Percentiles rank a stretch among this genome's conserved stretches.
phyloP scores from a whole-genome alignment of 2,797 vertebrate species.

The Pachyuromys duprasi region DNA sequence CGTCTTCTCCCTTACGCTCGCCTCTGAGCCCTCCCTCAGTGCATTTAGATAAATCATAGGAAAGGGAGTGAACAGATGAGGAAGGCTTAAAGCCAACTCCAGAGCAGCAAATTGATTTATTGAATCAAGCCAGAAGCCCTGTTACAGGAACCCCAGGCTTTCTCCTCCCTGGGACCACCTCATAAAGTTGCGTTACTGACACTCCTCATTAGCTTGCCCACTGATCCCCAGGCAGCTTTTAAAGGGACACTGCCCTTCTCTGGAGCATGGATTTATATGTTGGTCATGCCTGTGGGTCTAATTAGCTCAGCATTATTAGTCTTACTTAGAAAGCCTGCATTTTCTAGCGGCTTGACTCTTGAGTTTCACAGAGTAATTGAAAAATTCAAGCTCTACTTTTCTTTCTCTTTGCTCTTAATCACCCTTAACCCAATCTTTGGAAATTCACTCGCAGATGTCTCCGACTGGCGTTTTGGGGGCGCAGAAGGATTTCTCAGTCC shows the following conservation, averaged over 20 bases:
- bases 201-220: slow-evolving; percentile 87
- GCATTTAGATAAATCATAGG: slow-evolving; percentile 70
- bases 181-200: slow-evolving; percentile 88
- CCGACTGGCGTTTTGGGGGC: slow-evolving; percentile 46
- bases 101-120: slow-evolving; percentile 86
- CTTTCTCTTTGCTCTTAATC: slow-evolving; percentile 78
- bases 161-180: slow-evolving; percentile 84
- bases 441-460: slow-evolving; percentile 79
- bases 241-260: slow-evolving; percentile 88
- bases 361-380: slow-evolving; percentile 86
- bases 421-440: slow-evolving; percentile 82
- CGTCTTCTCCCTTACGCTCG: slow-evolving; percentile 70
- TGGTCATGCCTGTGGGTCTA: slow-evolving; percentile 83
- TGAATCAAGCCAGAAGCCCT: slow-evolving; percentile 86
- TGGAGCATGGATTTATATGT: slow-evolving; percentile 84
- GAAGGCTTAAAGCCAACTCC: slow-evolving; percentile 81
- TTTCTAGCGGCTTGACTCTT: slow-evolving; percentile 86
- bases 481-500: slow-evolving; percentile 61
- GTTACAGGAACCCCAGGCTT: slow-evolving; percentile 85
- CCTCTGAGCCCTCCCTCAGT: slow-evolving; percentile 73
- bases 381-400: slow-evolving; percentile 77
- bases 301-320: slow-evolving; percentile 86
- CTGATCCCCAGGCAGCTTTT: slow-evolving; percentile 86
- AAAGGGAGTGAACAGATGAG: slow-evolving; percentile 81
- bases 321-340: slow-evolving; percentile 84